A percentile compares a stretch with the other conserved stretches of the same genome.
phyloP scores from a whole-genome alignment of 2,113 vertebrate species.

The Isichthys henryi region DNA sequence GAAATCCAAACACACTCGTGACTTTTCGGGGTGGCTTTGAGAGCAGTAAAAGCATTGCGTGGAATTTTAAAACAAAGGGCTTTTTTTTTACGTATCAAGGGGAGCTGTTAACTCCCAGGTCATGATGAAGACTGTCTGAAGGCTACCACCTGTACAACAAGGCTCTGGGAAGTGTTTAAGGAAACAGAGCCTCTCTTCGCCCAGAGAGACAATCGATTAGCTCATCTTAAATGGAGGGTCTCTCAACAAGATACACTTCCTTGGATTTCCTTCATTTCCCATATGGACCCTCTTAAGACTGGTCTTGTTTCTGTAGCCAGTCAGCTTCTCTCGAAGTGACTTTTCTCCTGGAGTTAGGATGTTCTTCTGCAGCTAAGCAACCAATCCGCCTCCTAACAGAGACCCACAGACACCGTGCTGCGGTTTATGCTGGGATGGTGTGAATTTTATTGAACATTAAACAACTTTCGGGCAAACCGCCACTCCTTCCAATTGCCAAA shows the following conservation, averaged over 20 bases:
- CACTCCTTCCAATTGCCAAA: constrained; percentile 42
- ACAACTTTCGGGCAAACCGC: constrained; percentile 47
- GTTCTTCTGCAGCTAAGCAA: background rate
- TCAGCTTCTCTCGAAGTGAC: constrained; percentile 45
- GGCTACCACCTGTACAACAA: background rate
- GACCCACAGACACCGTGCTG: background rate
- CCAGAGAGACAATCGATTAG: background rate
- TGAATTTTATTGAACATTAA: constrained; percentile 57
- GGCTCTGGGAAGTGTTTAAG: background rate
- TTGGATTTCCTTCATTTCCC: background rate
- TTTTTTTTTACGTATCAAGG: background rate
- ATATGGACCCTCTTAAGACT: background rate
- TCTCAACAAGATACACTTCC: background rate
- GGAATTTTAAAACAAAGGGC: background rate
- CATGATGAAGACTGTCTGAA: background rate
- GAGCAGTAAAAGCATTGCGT: background rate
- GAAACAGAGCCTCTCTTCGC: background rate
- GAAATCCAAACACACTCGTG: background rate
- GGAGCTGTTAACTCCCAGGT: background rate
- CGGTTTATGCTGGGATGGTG: constrained; percentile 34
- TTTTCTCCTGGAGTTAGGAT: constrained; percentile 1
- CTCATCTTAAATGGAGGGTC: background rate
- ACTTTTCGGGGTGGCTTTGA: background rate
- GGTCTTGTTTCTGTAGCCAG: constrained; percentile 39
- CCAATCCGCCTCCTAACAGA: background rate